Conservation (phyloP, 2,888 invertebrate species). For the Masnerella sp. region DNA sequence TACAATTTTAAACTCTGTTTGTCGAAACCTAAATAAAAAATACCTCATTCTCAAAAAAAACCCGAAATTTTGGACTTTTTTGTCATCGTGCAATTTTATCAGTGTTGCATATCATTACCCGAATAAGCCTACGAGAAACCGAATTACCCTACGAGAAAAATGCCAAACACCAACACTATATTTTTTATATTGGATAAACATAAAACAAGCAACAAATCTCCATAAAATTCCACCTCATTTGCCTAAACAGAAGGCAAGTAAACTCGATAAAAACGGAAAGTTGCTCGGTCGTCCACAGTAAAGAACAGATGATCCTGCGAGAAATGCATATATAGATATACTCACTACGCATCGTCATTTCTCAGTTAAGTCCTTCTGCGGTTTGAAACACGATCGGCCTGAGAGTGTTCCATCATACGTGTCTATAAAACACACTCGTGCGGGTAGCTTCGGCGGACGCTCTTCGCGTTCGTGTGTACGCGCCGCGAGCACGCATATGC, state of each 20-base stretch:
- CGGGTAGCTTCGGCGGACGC: constrained; percentile 43
- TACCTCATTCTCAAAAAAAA: no score
- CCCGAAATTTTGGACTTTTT: no score
- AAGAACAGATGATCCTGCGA: constrained; percentile 39
- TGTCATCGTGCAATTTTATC: no score
- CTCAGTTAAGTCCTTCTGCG: constrained; percentile 74
- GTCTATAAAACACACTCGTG: constrained; percentile 73
- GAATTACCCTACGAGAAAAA: no score
- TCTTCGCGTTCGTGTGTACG: constrained; percentile 33
- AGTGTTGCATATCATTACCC: no score
- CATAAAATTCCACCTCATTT: no score
- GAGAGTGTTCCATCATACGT: constrained; percentile 77
- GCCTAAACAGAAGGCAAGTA: constrained; percentile 2
- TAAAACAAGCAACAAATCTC: no score
- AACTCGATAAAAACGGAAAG: constrained; percentile 24
- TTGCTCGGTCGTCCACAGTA: constrained; percentile 38
- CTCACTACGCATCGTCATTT: constrained; percentile 68
- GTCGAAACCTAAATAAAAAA: no score
- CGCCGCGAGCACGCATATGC: constrained; percentile 53
- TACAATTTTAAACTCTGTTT: no score
- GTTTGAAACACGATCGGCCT: constrained; percentile 78
- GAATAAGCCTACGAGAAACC: no score
- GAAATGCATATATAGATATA: constrained; percentile 33
- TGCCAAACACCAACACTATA: no score
- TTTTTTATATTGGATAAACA: no score